Conservation (phyloP, 2,113 vertebrate species). For the Oceanodroma tethys region DNA sequence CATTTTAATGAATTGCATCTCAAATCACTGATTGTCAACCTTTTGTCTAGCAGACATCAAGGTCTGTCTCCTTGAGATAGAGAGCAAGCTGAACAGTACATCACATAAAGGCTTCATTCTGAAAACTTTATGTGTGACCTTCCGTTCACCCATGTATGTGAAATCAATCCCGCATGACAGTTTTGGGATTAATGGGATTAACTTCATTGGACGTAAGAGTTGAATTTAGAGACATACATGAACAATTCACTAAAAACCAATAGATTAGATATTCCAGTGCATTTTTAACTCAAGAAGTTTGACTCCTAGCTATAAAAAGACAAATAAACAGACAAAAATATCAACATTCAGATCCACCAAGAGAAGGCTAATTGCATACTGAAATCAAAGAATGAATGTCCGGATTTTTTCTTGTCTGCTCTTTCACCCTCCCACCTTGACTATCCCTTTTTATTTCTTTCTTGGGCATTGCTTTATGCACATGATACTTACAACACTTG, state of each 20-base stretch:
- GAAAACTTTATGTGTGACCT: not conserved
- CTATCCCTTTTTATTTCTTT: not conserved
- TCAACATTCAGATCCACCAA: not conserved
- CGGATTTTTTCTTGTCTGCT: not conserved
- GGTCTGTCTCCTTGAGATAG: not conserved
- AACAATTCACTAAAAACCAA: not conserved
- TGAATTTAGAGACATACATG: not conserved
- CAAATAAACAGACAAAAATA: not conserved
- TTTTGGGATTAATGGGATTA: not conserved
- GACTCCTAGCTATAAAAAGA: not conserved
- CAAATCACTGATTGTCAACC: not conserved
- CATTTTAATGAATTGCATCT: not conserved
- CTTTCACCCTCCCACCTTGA: not conserved
- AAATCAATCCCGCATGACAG: not conserved
- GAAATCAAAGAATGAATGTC: not conserved
- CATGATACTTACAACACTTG: rapidly evolving
- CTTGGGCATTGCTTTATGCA: not conserved
- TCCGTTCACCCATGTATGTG: not conserved
- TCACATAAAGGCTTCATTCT: not conserved
- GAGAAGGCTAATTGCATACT: not conserved
- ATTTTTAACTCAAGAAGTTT: not conserved
- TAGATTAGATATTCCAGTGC: not conserved
- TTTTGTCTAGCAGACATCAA: not conserved
- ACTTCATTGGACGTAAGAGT: not conserved
- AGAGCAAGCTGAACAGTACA: not conserved